These are phyloP conservation scores for Linnaemya tessellans DNA, from an alignment of 2,888 invertebrate species.

Conservation along the genomic window DNA sequence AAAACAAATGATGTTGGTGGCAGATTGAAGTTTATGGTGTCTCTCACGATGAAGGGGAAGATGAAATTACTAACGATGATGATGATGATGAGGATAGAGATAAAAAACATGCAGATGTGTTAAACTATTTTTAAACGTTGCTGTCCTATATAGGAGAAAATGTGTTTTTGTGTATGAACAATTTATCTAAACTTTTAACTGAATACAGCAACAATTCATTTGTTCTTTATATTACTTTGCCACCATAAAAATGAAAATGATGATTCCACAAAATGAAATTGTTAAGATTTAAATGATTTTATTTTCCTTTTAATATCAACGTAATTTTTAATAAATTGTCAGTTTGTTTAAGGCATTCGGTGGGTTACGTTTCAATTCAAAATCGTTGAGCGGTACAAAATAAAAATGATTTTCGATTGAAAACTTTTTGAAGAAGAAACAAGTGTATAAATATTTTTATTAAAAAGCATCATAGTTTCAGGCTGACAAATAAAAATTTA, in stretches of 20 bases:
- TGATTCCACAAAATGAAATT: constrained; percentile 31
- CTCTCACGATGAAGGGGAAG: background rate
- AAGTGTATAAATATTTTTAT: constrained; percentile 11
- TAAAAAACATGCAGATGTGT: constrained; percentile 12
- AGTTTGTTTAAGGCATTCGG: constrained; percentile 52
- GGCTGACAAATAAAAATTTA: constrained; percentile 23
- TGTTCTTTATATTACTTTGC: constrained; percentile 37
- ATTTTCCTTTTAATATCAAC: constrained; percentile 54
- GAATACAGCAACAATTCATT: constrained; percentile 3
- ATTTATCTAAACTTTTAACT: constrained; percentile 17
- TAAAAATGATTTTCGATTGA: constrained; percentile 32
- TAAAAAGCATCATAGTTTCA: constrained; percentile 31
- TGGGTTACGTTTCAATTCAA: constrained; percentile 39
- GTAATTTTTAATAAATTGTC: constrained; percentile 34
- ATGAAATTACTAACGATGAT: constrained; percentile 1
- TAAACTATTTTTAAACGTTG: constrained; percentile 5
- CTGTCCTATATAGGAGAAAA: background rate
- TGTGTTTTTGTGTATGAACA: constrained; percentile 27
- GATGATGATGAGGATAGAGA: background rate
- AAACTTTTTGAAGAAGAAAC: constrained; percentile 14
- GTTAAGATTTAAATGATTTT: constrained; percentile 32
- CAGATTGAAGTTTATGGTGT: constrained; percentile 4
- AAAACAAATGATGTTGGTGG: constrained; percentile 3
- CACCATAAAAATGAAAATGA: constrained; percentile 42
- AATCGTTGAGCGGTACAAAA: background rate